Conservation (phyloP, 2,888 invertebrate genomes). For the Caenorhabditis sulstoni region DNA sequence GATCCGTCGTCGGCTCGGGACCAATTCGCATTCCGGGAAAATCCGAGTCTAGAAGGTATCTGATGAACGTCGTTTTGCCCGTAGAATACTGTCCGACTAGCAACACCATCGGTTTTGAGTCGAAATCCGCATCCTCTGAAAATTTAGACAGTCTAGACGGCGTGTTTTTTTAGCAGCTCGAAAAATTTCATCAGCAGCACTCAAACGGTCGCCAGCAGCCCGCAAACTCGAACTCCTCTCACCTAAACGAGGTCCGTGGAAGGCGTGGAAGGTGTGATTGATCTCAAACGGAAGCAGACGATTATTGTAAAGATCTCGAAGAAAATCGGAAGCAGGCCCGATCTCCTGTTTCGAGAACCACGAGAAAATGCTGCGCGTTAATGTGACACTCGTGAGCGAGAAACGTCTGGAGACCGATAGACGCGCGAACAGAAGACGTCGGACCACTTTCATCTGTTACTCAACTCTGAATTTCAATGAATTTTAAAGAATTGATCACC, state of each 20-base stretch:
- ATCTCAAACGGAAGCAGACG: slow-evolving; percentile 92
- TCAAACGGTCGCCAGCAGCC: no score
- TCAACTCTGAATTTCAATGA: neutral
- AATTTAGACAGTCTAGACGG: neutral
- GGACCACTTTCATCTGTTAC: neutral
- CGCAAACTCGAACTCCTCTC: slow-evolving; percentile 43
- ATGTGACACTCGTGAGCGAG: no score
- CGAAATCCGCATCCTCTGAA: slow-evolving; percentile 93
- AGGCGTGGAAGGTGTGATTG: slow-evolving; percentile 93
- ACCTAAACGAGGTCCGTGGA: slow-evolving; percentile 91
- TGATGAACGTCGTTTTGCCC: slow-evolving; percentile 96
- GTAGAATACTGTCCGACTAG: slow-evolving; percentile 98
- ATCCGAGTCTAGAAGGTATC: slow-evolving; percentile 89
- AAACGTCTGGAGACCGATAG: no score
- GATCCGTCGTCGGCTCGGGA: slow-evolving; percentile 97
- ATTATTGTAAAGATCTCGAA: slow-evolving; percentile 92
- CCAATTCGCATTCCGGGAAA: slow-evolving; percentile 98
- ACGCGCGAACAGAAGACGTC: no score
- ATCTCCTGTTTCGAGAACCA: no score
- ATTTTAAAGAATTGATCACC: no score
- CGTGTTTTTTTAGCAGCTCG: neutral
- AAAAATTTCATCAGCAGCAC: no score
- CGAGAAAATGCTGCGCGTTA: no score
- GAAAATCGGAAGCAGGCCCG: slow-evolving; percentile 72
- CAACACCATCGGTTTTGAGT: slow-evolving; percentile 97